Percentiles rank a stretch among this genome's conserved stretches.
phyloP scores from a whole-genome alignment of 2,797 vertebrate genomes.

The Luscinia megarhynchos region DNA sequence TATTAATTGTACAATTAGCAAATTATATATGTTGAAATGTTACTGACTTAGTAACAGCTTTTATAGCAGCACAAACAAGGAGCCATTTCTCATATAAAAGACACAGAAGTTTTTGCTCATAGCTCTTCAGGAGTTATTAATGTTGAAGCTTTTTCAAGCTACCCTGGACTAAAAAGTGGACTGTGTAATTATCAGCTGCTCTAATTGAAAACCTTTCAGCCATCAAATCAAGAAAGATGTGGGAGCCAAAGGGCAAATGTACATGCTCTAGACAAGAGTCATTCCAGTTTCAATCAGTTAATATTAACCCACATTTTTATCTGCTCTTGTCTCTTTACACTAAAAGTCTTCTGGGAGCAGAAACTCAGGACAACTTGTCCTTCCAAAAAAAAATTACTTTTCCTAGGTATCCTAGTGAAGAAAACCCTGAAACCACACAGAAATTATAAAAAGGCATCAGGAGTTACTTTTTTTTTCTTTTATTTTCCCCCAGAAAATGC shows the following conservation, averaged over 20 bases:
- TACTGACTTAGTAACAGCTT: slow-evolving; percentile 18
- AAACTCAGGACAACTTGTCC: neutral
- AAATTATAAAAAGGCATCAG: neutral
- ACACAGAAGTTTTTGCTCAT: neutral
- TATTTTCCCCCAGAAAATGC: neutral
- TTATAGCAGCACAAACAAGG: slow-evolving; percentile 1
- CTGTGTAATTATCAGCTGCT: neutral
- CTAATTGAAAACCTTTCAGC: neutral
- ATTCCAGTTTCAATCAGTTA: neutral
- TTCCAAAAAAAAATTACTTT: neutral
- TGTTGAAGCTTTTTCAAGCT: neutral
- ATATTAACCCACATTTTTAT: neutral
- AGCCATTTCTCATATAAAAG: neutral
- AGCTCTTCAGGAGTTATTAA: neutral
- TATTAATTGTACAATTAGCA: slow-evolving; percentile 38
- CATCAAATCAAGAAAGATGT: neutral
- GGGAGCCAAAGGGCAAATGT: neutral
- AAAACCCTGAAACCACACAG: neutral
- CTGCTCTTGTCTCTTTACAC: neutral
- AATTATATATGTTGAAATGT: slow-evolving; percentile 8
- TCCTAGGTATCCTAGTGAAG: neutral
- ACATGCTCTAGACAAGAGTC: neutral
- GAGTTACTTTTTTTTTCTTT: neutral
- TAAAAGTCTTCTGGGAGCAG: neutral
- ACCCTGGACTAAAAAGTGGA: neutral